Evolutionary conservation across 2,797 vertebrate genomes (phyloP).

Genomic region (Taenioides sp.): DNA sequence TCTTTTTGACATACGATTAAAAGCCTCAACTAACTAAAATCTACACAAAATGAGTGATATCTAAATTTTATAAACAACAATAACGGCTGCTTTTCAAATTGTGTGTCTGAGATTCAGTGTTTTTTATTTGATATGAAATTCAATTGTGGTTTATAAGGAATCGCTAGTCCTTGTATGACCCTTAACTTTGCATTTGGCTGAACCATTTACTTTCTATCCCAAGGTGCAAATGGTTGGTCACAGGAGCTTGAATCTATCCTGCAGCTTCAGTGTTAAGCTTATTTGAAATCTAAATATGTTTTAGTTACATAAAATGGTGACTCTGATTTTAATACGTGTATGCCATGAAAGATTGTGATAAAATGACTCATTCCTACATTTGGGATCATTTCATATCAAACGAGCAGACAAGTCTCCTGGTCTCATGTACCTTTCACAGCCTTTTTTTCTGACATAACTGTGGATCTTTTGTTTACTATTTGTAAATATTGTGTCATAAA

Average conservation of each 20-base stretch:
- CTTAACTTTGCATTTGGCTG: not conserved
- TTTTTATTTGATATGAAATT: not conserved
- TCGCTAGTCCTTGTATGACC: not conserved
- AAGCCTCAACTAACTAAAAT: not conserved
- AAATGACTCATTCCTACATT: constrained; percentile 12
- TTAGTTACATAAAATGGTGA: not conserved
- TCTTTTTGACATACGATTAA: constrained; percentile 35
- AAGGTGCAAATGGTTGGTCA: not conserved
- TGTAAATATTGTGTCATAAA: constrained; percentile 7
- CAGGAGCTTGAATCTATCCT: not conserved
- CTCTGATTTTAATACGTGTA: constrained; percentile 1
- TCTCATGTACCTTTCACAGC: constrained; percentile 1
- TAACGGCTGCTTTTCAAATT: not conserved
- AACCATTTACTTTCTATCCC: not conserved
- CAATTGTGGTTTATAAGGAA: not conserved
- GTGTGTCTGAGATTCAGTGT: not conserved
- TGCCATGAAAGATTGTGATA: not conserved
- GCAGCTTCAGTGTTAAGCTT: not conserved
- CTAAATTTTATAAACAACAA: constrained; percentile 17
- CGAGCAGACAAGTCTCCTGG: not conserved
- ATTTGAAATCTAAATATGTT: not conserved
- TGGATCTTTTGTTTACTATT: constrained; percentile 6
- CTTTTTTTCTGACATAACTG: constrained; percentile 4
- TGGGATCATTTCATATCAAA: constrained; percentile 10
- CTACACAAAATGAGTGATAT: constrained; percentile 13